Base-by-base conservation (phyloP, 2,113 vertebrate species). In the Menidia beryllina region DNA sequence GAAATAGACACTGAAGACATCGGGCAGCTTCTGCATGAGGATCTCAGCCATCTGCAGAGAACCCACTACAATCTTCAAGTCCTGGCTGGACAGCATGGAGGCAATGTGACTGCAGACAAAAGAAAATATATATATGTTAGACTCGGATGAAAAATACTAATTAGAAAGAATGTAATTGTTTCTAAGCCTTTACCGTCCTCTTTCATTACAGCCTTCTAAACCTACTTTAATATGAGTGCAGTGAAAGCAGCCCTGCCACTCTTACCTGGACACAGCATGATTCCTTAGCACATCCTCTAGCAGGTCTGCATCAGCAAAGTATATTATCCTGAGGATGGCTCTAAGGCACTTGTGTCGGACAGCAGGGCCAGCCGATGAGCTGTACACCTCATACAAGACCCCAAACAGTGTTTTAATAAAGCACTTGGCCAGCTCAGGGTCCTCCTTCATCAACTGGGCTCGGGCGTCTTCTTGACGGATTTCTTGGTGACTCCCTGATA, bases 341-440 rank as follows among this genome's bases (percentile, higher is more conserved):
- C 98, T 96, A 97, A 99, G 98, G 97, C 97, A 99, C 97, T 99
- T 99, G 94, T 99, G 98, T 98, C 98, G 96, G 94, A 99, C 97
- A 66, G 98, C 98, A 83, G 98, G 98, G 86, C 97, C 98, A 85
- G 98, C 98, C 38, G 97, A 99, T 81, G 98, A 99, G 91, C 97
- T 99, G 93, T 99, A 99, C 54, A 99, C 97, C 94, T 99, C 98
- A 89, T 99, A 99, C 89, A 99, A 95, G 92, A 99, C 98, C 86
- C 98, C 98, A 83, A 99, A 99, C 72, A 99, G 91, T 23, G 97
- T 99, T 95, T 99, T 99, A 89, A 99, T 99, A 85, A 99, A 99
- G 93, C 96, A 98, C 93, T 98, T 98, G 73, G 98, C 98, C 87
- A 99, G 91, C 84, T 98, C 98, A 23, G 97, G 97, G 77, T 99